phyloP scores from a whole-genome alignment of 2,888 invertebrate genomes.

The Eulithis testata region DNA sequence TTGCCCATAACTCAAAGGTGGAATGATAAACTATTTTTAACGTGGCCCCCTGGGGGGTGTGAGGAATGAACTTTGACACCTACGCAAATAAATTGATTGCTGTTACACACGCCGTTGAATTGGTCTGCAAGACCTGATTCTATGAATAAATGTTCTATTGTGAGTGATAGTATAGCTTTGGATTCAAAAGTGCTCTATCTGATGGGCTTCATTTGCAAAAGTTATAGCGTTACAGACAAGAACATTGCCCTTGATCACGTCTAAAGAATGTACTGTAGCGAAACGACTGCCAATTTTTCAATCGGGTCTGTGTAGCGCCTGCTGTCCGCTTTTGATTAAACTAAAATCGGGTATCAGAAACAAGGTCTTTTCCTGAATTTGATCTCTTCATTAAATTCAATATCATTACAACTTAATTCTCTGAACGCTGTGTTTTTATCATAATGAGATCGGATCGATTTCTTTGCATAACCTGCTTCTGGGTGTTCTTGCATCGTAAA shows the following conservation, averaged over 20 bases:
- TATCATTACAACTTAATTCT: too few species aligned
- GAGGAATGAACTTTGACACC: slow-evolving; percentile 68
- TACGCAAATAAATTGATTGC: slow-evolving; percentile 60
- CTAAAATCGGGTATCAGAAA: background rate
- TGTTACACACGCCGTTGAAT: slow-evolving; percentile 45
- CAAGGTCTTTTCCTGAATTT: background rate
- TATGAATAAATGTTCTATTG: slow-evolving; percentile 34
- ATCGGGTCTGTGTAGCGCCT: slow-evolving; percentile 4
- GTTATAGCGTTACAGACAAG: slow-evolving; percentile 3
- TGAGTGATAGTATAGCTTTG: slow-evolving; percentile 28
- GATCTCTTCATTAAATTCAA: background rate
- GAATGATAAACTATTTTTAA: slow-evolving; percentile 56
- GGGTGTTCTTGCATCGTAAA: background rate
- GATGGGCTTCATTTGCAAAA: slow-evolving; percentile 26
- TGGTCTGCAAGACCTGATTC: slow-evolving; percentile 32
- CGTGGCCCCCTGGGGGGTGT: slow-evolving; percentile 50
- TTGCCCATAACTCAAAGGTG: slow-evolving; percentile 33
- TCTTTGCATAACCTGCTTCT: background rate
- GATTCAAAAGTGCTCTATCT: slow-evolving; percentile 24
- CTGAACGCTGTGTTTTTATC: background rate
- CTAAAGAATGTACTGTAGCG: background rate
- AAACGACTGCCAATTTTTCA: slow-evolving; percentile 14
- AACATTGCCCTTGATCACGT: slow-evolving; percentile 13
- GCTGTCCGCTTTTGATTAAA: background rate
- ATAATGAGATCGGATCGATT: background rate